Percentiles rank a stretch among this genome's conserved stretches.
Conservation (phyloP, 2,797 vertebrate species). For the Sphenopsis melanotis region DNA sequence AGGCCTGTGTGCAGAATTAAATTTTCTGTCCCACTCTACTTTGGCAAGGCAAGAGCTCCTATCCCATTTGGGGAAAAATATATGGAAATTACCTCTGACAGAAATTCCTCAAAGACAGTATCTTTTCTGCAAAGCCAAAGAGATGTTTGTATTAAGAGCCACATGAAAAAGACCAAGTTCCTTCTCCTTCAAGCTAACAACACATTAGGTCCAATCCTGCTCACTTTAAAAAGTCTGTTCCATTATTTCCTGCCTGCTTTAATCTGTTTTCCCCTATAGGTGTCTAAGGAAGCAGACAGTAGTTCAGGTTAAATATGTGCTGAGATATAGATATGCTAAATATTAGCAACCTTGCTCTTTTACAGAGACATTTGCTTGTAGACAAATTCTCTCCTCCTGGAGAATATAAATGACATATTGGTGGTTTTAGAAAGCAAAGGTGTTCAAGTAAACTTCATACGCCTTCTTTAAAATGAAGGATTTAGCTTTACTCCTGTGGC, state of each 20-base stretch:
- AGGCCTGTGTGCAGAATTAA: not conserved
- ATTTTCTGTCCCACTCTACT: not conserved
- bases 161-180: not conserved
- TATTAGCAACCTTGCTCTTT: conserved; percentile 17
- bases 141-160: not conserved
- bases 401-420: conserved; percentile 36
- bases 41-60: not conserved
- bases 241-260: not conserved
- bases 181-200: not conserved
- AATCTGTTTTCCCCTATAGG: not conserved
- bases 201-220: not conserved
- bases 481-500: conserved; percentile 9
- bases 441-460: conserved; percentile 1
- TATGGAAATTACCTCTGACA: not conserved
- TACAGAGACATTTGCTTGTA: conserved; percentile 10
- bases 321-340: conserved; percentile 24
- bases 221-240: not conserved
- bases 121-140: not conserved
- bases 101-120: not conserved
- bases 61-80: not conserved
- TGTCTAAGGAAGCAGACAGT: not conserved
- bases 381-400: conserved; percentile 8
- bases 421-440: conserved; percentile 45
- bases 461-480: conserved; percentile 47
- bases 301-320: conserved; percentile 29